A percentile compares a stretch with the other conserved stretches of the same genome.
Conservation (phyloP, 1,140 invertebrate species). For the Bombus superbus region DNA sequence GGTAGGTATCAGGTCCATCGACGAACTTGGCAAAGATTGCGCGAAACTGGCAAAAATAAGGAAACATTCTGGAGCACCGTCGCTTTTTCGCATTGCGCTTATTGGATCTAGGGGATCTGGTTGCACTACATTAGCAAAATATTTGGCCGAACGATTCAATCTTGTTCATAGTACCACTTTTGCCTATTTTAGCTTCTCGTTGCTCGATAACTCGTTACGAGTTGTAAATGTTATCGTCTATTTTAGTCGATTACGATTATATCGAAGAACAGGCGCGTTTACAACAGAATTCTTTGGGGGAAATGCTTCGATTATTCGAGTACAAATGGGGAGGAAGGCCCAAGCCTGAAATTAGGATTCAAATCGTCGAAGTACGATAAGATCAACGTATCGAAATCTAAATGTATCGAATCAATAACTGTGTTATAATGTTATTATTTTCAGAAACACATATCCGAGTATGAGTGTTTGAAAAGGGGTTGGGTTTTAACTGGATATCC, state of each 20-base stretch:
- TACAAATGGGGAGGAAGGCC: slow-evolving; percentile 77
- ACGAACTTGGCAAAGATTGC: slow-evolving; percentile 69
- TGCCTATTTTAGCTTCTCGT: background rate
- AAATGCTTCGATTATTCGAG: slow-evolving; percentile 79
- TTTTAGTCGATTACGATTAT: slow-evolving; percentile 84
- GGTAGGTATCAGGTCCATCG: slow-evolving; percentile 59
- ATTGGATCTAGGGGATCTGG: slow-evolving; percentile 73
- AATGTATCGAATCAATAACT: background rate
- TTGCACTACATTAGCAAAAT: slow-evolving; percentile 66
- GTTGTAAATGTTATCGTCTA: background rate
- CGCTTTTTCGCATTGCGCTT: slow-evolving; percentile 72
- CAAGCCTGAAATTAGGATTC: slow-evolving; percentile 80
- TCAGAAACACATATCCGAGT: slow-evolving; percentile 69
- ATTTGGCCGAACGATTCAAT: slow-evolving; percentile 71
- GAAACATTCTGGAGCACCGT: slow-evolving; percentile 66
- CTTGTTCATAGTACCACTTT: slow-evolving; percentile 71
- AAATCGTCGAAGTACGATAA: slow-evolving; percentile 72
- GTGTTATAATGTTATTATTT: slow-evolving; percentile 1
- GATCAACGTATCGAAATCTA: background rate
- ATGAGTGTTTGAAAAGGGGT: slow-evolving; percentile 84
- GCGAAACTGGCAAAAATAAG: slow-evolving; percentile 57
- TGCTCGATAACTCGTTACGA: background rate
- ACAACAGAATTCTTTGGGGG: slow-evolving; percentile 81
- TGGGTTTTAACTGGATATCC: slow-evolving; percentile 86
- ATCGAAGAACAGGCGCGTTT: slow-evolving; percentile 81